These are phyloP conservation scores for Spodoptera exigua DNA, from an alignment of 2,888 invertebrate species.

Conservation along the genomic window DNA sequence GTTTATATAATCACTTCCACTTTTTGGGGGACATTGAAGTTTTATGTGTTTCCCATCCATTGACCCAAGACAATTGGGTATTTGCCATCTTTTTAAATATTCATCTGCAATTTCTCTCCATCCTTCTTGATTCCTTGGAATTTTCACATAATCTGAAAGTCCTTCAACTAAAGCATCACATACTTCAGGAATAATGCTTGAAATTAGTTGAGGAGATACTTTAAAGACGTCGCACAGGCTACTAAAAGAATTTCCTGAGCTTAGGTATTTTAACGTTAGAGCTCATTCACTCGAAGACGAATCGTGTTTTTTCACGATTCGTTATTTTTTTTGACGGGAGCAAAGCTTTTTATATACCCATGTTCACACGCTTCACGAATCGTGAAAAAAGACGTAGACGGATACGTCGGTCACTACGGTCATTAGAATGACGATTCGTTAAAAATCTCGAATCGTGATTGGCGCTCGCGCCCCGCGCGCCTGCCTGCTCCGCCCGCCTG, in stretches of 20 bases:
- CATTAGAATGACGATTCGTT: conserved; percentile 11
- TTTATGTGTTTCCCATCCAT: conserved; percentile 1
- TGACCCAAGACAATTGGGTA: no score
- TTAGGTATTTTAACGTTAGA: conserved; percentile 36
- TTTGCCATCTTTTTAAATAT: no score
- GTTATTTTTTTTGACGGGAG: no score
- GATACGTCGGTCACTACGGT: conserved; percentile 3
- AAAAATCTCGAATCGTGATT: conserved; percentile 19
- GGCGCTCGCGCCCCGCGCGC: conserved; percentile 11
- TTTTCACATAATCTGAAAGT: conserved; percentile 41
- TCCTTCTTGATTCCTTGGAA: no score
- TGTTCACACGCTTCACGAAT: conserved; percentile 28
- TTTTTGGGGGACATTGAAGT: neutral
- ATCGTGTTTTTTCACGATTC: no score
- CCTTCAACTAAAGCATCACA: conserved; percentile 38
- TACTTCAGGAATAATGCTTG: conserved; percentile 38
- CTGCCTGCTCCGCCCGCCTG: conserved; percentile 8
- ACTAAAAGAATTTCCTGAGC: conserved; percentile 35
- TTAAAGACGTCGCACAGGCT: conserved; percentile 38
- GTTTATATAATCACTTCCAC: conserved; percentile 1
- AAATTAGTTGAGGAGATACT: conserved; percentile 43
- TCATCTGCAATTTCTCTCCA: no score
- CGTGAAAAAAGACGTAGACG: conserved; percentile 24
- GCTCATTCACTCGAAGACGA: no score
- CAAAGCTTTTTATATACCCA: conserved; percentile 12